These are phyloP conservation scores for Epinotia demarniana DNA, from an alignment of 2,888 invertebrate genomes.

Conservation along the genomic window DNA sequence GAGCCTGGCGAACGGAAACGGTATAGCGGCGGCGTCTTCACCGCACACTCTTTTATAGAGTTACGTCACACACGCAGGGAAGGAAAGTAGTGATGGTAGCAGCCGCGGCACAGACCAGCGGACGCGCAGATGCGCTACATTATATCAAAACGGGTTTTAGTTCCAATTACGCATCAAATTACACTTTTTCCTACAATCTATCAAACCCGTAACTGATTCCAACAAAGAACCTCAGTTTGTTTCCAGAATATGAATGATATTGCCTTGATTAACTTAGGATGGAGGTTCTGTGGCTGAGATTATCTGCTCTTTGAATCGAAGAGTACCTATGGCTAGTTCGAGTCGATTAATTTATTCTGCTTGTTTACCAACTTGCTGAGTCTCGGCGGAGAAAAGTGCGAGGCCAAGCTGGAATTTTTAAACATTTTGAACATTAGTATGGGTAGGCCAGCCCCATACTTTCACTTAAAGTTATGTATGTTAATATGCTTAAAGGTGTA, in stretches of 20 bases:
- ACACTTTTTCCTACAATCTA: background rate
- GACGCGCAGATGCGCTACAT: constrained; percentile 59
- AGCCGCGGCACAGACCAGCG: constrained; percentile 69
- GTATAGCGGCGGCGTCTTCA: constrained; percentile 83
- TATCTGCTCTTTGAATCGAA: constrained; percentile 65
- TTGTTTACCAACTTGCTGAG: constrained; percentile 74
- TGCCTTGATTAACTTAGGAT: background rate
- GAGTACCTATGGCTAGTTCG: constrained; percentile 66
- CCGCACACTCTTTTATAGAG: constrained; percentile 83
- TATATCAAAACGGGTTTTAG: constrained; percentile 47
- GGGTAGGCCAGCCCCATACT: constrained; percentile 73
- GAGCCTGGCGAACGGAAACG: constrained; percentile 82
- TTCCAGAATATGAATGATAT: background rate
- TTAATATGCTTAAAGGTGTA: constrained; percentile 75
- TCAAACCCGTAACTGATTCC: background rate
- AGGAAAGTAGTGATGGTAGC: constrained; percentile 83
- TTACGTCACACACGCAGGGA: constrained; percentile 83
- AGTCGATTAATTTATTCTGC: constrained; percentile 79
- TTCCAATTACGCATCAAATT: constrained; percentile 28
- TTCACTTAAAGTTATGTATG: constrained; percentile 83
- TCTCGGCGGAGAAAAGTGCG: constrained; percentile 78
- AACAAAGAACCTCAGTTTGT: background rate
- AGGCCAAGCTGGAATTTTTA: constrained; percentile 79
- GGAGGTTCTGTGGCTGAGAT: background rate
- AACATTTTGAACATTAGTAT: constrained; percentile 81